A percentile compares a stretch with the other conserved stretches of the same genome.
Conservation (phyloP, 2,113 vertebrate species). For the Brachirus orientalis region DNA sequence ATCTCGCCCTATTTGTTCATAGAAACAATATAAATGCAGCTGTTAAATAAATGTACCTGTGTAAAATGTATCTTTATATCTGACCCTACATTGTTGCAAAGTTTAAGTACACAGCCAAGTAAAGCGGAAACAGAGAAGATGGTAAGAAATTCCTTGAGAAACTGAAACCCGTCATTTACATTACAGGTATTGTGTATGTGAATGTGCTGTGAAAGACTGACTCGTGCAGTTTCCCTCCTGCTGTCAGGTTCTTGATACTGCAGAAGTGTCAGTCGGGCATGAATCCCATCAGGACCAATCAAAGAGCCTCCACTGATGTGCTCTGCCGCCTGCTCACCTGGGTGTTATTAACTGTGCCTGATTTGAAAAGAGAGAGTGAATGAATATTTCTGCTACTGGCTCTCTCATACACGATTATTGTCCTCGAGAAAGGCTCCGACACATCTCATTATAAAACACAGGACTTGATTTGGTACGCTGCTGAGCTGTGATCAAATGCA, state of each 20-base stretch:
- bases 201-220: constrained; percentile 9
- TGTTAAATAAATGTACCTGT: too few species aligned
- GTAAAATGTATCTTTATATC: too few species aligned
- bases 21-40: too few species aligned
- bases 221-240: constrained; percentile 21
- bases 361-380: constrained; percentile 13
- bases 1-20: too few species aligned
- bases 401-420: constrained; percentile 34
- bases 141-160: too few species aligned
- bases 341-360: constrained; percentile 32
- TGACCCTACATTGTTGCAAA: too few species aligned
- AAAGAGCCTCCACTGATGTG: constrained; percentile 28
- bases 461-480: constrained; percentile 40
- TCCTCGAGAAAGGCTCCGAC: constrained; percentile 36
- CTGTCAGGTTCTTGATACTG: constrained; percentile 28
- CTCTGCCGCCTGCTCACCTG: constrained; percentile 17
- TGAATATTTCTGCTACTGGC: constrained; percentile 29
- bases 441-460: constrained; percentile 56
- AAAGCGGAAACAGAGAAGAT: too few species aligned
- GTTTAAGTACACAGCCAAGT: too few species aligned
- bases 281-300: constrained; percentile 42
- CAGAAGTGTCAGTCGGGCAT: constrained; percentile 23
- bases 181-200: too few species aligned
- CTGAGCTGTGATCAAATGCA: constrained; percentile 42
- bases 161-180: too few species aligned